A percentile compares a stretch with the other conserved stretches of the same genome.
These are phyloP conservation scores for Cerastis rubricosa DNA, from an alignment of 2,888 invertebrate species.

Conservation along the genomic window DNA sequence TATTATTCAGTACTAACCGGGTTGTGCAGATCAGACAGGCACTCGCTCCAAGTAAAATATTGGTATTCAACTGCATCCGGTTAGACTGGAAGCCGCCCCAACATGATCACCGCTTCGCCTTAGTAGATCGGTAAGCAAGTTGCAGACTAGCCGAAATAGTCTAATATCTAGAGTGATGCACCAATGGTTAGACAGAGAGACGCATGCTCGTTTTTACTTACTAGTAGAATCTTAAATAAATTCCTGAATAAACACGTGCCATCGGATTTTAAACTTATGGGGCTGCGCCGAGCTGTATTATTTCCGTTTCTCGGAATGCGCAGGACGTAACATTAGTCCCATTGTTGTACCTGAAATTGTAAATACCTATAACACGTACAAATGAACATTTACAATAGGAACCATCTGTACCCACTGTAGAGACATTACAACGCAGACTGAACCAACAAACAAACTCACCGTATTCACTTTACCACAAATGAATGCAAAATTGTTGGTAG, in stretches of 20 bases:
- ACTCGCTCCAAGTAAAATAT: too few species aligned
- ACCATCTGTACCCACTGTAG: neutral
- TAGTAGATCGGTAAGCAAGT: neutral
- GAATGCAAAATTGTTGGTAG: slow-evolving; percentile 25
- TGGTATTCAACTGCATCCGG: too few species aligned
- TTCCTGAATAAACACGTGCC: neutral
- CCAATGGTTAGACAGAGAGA: neutral
- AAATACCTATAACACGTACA: neutral
- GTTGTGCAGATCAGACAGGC: too few species aligned
- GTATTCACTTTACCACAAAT: slow-evolving; percentile 35
- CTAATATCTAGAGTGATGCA: neutral
- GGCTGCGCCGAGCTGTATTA: neutral
- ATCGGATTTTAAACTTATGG: neutral
- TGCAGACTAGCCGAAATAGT: neutral
- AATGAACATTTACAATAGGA: neutral
- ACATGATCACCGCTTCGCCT: neutral
- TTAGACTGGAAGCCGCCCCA: too few species aligned
- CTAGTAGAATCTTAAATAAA: neutral
- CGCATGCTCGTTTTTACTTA: neutral
- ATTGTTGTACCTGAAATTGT: too few species aligned
- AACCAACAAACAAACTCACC: slow-evolving; percentile 11
- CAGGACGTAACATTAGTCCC: too few species aligned
- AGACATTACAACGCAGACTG: slow-evolving; percentile 5
- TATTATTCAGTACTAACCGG: too few species aligned
- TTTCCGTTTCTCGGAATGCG: too few species aligned